Base-by-base conservation (phyloP, 2,888 invertebrate species). In the Nemotelus nigrinus region DNA sequence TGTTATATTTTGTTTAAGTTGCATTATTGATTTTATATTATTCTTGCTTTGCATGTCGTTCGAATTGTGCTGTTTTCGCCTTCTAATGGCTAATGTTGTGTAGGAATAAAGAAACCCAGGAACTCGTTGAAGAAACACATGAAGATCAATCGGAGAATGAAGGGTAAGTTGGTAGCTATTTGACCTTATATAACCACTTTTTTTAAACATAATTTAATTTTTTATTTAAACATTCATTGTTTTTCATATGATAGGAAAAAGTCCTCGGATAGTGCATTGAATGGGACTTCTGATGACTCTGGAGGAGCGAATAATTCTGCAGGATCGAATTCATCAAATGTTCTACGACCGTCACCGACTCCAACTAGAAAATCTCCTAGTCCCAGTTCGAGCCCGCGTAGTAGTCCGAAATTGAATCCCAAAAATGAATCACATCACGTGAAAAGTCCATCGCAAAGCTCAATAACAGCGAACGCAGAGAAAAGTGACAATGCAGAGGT, bases 231-330 rank as follows among this genome's bases (percentile, higher is more conserved):
- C 44, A 65, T 43, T 71, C 25, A 25, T 25, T 25, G 25, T 72
- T 77, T 77, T 60, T 64, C 60, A 76, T 57, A 77, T 76, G 72
- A 80, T 81, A 91, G 91, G 91, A 89, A 90, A 85, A 91, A 91
- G 84, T 91, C 91, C 7, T 90, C 91, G 84, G 91, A 92, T 84
- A 91, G 91, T 84, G 86, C 91, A 79, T 88, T 91, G 82, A 89
- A 90, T 84, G 90, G 91, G 80, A 91, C 91, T 78, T 91, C 91
- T 83, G 92, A 92, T 86, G 91, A 91, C 79, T 90, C 91, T 78
- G 90, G 90, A 41, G 90, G 89, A 83, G 91, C 89, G 85, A 91
- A 91, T 84, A 91, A 91, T 82, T 90, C 90, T 82, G 90, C 91
- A 0, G 88, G 91, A 76, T 89, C 89, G 43, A 88, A 90, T 85